Base-by-base conservation (phyloP, 1,140 invertebrate genomes). In the Dreissena rostriformis region DNA sequence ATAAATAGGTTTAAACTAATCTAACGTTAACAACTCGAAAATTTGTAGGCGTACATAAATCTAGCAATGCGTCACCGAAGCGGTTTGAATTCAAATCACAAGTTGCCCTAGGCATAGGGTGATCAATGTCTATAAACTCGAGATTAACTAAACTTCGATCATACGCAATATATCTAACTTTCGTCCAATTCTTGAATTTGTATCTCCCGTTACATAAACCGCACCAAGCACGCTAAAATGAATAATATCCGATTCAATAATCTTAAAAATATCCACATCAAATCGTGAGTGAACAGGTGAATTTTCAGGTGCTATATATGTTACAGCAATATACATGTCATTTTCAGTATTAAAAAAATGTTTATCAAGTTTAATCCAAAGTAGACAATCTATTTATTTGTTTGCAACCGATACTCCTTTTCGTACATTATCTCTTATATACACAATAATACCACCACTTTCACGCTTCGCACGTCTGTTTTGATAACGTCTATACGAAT, bases 331-430 rank as follows among this genome's bases (percentile, higher is more conserved):
- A 76, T 65, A 79, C 24, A 79, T 53, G 28, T 51, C 29, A 10
- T 24, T 24, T 29, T 68, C 29, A 5, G 70, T 1, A 10, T 68
- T 49, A 70, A 79, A 79, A 53, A 53, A 79, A 2, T 22, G 2
- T 26, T 68, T 68, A 70, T 79, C 66, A 17, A 79, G 66, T 29
- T 79, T 68, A 4, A 79, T 8, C 66, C 76, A 79, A 14, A 53
- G 26, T 6, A 79, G 4, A 26, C 39, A 55, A 71, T 80, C 77
- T 15, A 29, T n/a, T 28, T 68, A n/a, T 19, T 80, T 80, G 70
- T 57, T 52, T 29, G 70, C 28, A 7, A 70, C n/a, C n/a, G 66
- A 51, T 29, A 80, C 53, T 55, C 77, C 77, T 80, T 80, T 80
- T 15, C 49, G 19, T 17, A 80, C 55, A 28, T 65, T 26, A 53